Percentiles rank a stretch among this genome's conserved stretches.
Evolutionary conservation across 2,797 vertebrate species (phyloP).

Genomic region (Thaleichthys pacificus): DNA sequence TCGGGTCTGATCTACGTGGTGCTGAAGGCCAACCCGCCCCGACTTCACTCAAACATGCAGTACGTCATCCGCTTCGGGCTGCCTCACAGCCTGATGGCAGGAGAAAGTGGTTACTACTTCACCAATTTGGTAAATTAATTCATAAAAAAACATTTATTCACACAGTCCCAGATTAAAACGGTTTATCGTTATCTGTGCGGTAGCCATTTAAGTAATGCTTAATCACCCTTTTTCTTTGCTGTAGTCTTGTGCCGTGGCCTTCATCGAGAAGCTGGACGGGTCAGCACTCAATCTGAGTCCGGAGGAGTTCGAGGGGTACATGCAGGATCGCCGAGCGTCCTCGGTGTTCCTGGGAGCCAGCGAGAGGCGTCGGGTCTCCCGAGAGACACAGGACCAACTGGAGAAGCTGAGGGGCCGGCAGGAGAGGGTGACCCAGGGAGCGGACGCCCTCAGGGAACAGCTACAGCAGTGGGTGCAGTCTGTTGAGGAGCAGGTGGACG

Average conservation of each 20-base stretch:
- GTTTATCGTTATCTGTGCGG: background rate
- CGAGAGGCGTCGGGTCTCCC: slow-evolving; percentile 48
- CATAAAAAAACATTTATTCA: background rate
- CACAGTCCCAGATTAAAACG: background rate
- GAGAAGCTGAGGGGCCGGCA: slow-evolving; percentile 72
- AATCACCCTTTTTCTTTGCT: slow-evolving; percentile 17
- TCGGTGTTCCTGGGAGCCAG: slow-evolving; percentile 1
- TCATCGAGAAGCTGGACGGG: slow-evolving; percentile 81
- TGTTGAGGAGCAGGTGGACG: slow-evolving; percentile 70
- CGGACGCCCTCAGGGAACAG: slow-evolving; percentile 63
- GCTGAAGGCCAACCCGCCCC: slow-evolving; percentile 81
- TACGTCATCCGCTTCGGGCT: slow-evolving; percentile 82
- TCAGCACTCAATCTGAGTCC: slow-evolving; percentile 75
- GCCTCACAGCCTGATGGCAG: slow-evolving; percentile 80
- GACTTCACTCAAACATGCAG: slow-evolving; percentile 81
- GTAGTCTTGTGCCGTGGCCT: slow-evolving; percentile 80
- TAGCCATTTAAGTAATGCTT: background rate
- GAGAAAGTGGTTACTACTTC: slow-evolving; percentile 82
- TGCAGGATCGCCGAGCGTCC: slow-evolving; percentile 62
- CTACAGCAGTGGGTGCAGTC: slow-evolving; percentile 72
- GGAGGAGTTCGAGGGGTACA: slow-evolving; percentile 77
- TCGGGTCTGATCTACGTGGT: slow-evolving; percentile 78
- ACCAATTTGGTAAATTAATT: slow-evolving; percentile 76
- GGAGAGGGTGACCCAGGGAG: slow-evolving; percentile 69
- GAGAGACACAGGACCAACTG: slow-evolving; percentile 64